These are phyloP conservation scores for Clytia hemisphaerica DNA, from an alignment of 30 jellyfish, hydroid and myxozoan genomes.

Conservation along the genomic window DNA sequence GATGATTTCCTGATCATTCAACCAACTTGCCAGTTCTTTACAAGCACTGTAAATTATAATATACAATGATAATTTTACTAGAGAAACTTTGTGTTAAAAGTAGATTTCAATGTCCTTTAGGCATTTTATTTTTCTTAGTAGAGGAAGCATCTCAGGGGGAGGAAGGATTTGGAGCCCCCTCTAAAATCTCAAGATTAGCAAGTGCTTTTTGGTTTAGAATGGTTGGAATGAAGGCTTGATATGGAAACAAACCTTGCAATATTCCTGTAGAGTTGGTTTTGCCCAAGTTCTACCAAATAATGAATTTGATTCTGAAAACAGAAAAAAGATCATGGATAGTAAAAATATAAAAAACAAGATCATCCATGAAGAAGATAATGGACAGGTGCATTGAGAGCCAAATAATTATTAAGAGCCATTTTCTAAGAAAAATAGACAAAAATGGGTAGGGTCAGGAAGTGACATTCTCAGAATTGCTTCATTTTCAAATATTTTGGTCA, in stretches of 20 bases:
- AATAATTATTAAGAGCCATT: too few species aligned
- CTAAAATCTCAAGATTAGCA: too few species aligned
- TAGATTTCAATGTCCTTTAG: background rate
- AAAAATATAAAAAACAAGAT: background rate
- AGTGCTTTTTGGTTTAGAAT: too few species aligned
- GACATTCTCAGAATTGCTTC: too few species aligned
- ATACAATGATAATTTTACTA: background rate
- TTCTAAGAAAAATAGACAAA: too few species aligned
- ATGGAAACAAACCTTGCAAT: too few species aligned
- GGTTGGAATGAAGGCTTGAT: too few species aligned
- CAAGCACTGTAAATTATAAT: conserved; percentile 64
- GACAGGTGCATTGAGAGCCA: too few species aligned
- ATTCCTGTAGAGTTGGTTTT: conserved; percentile 78
- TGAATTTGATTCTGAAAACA: conserved; percentile 81
- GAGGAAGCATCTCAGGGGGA: background rate
- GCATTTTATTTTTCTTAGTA: background rate
- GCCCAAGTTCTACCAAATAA: conserved; percentile 77
- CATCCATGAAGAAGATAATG: too few species aligned
- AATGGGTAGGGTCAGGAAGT: too few species aligned
- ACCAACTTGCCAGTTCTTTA: conserved; percentile 76
- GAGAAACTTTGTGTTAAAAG: background rate
- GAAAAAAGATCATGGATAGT: background rate
- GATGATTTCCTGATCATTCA: conserved; percentile 77
- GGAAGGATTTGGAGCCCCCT: too few species aligned
- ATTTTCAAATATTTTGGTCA: too few species aligned